A percentile compares a stretch with the other conserved stretches of the same genome.
Evolutionary conservation across 2,113 vertebrate genomes (phyloP).

Genomic region (Thermophis baileyi): DNA sequence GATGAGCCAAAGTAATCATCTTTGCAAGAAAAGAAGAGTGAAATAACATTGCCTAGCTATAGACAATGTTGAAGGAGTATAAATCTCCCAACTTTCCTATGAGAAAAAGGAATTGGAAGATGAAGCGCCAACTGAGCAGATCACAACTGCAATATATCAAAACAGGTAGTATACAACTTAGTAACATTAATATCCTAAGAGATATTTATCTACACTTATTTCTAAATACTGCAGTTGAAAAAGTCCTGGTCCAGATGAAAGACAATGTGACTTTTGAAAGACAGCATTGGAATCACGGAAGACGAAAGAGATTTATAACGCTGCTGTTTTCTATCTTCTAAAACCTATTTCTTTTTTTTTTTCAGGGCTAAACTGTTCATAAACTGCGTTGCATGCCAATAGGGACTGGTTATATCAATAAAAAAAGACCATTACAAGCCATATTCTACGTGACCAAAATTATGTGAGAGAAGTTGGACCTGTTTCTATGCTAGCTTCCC

Average conservation of each 20-base stretch:
- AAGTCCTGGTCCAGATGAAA: background rate
- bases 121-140: background rate
- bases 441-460: slow-evolving; percentile 15
- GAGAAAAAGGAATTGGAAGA: background rate
- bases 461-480: slow-evolving; percentile 14
- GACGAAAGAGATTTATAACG: background rate
- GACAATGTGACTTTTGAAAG: slow-evolving; percentile 10
- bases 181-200: background rate
- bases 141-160: background rate
- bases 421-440: slow-evolving; percentile 5
- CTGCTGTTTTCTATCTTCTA: background rate
- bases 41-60: background rate
- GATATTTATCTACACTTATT: background rate
- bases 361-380: background rate
- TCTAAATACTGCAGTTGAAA: slow-evolving; percentile 2
- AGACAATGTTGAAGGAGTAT: background rate
- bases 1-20: slow-evolving; percentile 82
- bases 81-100: background rate
- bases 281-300: background rate
- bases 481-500: background rate
- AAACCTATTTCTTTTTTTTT: background rate
- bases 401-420: background rate
- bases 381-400: slow-evolving; percentile 6
- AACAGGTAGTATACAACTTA: background rate
- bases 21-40: background rate